phyloP scores from a whole-genome alignment of 1,140 invertebrate species.

The Drosophila rhopaloa region DNA sequence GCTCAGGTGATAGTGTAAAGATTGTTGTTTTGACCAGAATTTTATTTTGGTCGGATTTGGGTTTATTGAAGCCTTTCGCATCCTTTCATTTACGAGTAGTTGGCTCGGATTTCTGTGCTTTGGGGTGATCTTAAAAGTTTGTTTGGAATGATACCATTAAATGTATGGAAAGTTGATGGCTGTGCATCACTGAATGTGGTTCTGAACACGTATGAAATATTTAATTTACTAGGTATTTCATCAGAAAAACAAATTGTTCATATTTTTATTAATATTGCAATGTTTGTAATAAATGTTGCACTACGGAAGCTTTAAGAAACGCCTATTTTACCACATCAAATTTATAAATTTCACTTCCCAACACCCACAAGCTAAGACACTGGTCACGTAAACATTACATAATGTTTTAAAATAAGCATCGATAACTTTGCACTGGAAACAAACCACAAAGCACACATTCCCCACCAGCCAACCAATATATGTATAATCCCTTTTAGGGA shows the following conservation, averaged over 20 bases:
- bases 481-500: conserved; percentile 25
- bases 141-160: background rate
- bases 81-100: conserved; percentile 4
- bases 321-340: too few relatives aligned
- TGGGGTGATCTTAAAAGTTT: background rate
- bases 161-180: background rate
- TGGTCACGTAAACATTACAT: conserved; percentile 17
- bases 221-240: too few relatives aligned
- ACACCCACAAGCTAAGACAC: background rate
- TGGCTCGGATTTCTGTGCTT: background rate
- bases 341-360: background rate
- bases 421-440: conserved; percentile 14
- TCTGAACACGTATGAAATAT: background rate
- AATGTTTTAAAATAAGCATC: conserved; percentile 14
- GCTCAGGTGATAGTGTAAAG: conserved; percentile 22
- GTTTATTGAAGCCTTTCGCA: background rate
- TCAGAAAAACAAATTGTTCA: too few relatives aligned
- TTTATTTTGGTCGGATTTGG: conserved; percentile 20
- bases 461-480: background rate
- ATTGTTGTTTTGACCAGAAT: conserved; percentile 9
- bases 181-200: background rate
- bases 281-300: too few relatives aligned
- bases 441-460: conserved; percentile 1
- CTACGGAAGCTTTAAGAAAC: too few relatives aligned
- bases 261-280: too few relatives aligned